Percentiles rank a stretch among this genome's conserved stretches.
These are phyloP conservation scores for Armadillidium nasatum DNA, from an alignment of 1,140 invertebrate genomes.

Conservation along the genomic window DNA sequence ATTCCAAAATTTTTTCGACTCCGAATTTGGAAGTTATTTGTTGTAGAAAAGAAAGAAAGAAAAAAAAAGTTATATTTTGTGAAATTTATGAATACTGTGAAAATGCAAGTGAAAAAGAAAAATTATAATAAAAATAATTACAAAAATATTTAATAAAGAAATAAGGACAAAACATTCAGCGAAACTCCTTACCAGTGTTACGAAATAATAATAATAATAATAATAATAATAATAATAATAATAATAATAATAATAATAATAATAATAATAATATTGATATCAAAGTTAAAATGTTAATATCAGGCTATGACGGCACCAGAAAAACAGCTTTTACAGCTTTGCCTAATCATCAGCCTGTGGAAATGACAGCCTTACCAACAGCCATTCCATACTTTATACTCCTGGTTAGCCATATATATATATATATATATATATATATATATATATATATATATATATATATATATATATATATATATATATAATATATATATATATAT, in stretches of 20 bases:
- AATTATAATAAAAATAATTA: too few relatives aligned
- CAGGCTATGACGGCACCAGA: neutral
- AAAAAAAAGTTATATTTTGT: too few relatives aligned
- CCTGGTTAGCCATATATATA: constrained; percentile 26
- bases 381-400: constrained; percentile 37
- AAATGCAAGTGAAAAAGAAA: too few relatives aligned
- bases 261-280: too few relatives aligned
- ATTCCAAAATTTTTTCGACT: neutral
- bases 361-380: constrained; percentile 37
- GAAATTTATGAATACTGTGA: too few relatives aligned
- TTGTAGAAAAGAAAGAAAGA: too few relatives aligned
- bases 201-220: too few relatives aligned
- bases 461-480: constrained; percentile 6
- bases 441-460: constrained; percentile 6
- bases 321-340: neutral
- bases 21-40: neutral
- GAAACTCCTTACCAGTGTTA: too few relatives aligned
- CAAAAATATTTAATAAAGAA: too few relatives aligned
- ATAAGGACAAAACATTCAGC: too few relatives aligned
- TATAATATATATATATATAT: constrained; percentile 6
- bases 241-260: too few relatives aligned
- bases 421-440: neutral
- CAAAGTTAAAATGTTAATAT: constrained; percentile 18
- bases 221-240: too few relatives aligned
- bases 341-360: neutral